A percentile compares a stretch with the other conserved stretches of the same genome.
phyloP scores from a whole-genome alignment of 1,140 invertebrate genomes.

The Megathymus violae region DNA sequence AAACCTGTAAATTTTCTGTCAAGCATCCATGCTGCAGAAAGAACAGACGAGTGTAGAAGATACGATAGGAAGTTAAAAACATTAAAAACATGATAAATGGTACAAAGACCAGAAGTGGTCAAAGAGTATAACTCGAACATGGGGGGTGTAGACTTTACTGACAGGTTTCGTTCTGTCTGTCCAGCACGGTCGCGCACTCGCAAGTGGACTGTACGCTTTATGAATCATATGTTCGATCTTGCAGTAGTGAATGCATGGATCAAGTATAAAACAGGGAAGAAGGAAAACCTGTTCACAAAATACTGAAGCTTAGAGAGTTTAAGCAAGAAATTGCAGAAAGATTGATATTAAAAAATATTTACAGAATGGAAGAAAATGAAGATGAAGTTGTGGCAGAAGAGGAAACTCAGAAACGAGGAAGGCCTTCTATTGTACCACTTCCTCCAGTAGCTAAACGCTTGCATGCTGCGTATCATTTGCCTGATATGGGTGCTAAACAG shows the following conservation, averaged over 20 bases:
- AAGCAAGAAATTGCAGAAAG: neutral
- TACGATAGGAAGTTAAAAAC: too few species aligned
- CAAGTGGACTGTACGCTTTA: constrained; percentile 3
- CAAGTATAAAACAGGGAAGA: constrained; percentile 3
- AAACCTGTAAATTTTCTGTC: neutral
- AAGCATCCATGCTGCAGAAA: too few species aligned
- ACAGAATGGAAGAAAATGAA: constrained; percentile 5
- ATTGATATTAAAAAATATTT: constrained; percentile 9
- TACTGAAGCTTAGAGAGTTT: constrained; percentile 6
- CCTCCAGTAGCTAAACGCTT: constrained; percentile 2
- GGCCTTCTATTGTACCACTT: constrained; percentile 1
- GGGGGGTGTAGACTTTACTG: too few species aligned
- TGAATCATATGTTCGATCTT: constrained; percentile 3
- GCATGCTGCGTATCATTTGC: neutral
- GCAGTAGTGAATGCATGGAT: constrained; percentile 2
- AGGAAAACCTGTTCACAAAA: constrained; percentile 4
- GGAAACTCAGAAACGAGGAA: neutral
- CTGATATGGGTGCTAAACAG: constrained; percentile 2
- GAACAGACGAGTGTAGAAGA: too few species aligned
- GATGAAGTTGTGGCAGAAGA: neutral
- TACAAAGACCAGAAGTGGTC: too few species aligned
- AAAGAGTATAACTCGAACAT: too few species aligned
- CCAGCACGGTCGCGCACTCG: constrained; percentile 1
- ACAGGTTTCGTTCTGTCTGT: neutral
- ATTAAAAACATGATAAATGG: too few species aligned